These are phyloP conservation scores for Drosophila fungiperda DNA, from an alignment of 2,888 invertebrate species.

Conservation along the genomic window DNA sequence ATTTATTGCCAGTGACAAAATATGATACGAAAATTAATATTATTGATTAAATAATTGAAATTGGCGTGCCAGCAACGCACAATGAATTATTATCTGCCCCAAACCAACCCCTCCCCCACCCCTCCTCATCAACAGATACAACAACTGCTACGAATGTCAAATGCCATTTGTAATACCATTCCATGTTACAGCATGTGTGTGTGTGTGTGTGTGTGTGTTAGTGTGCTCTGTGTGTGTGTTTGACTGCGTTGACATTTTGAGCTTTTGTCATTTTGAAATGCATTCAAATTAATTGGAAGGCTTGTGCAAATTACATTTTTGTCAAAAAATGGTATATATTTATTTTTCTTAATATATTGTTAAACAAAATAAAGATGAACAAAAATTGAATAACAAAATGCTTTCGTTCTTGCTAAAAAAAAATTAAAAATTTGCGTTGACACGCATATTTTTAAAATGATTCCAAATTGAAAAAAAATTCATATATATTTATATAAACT, in stretches of 20 bases:
- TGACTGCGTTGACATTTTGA: constrained; percentile 56
- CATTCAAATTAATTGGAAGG: constrained; percentile 34
- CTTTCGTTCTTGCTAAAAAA: not conserved
- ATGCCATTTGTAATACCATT: constrained; percentile 51
- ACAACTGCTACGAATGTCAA: constrained; percentile 40
- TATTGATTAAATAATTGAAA: constrained; percentile 86
- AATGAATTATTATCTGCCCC: constrained; percentile 72
- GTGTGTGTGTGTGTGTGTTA: not conserved
- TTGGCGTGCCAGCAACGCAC: constrained; percentile 79
- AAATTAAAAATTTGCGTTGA: not conserved
- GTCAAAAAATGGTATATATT: not conserved
- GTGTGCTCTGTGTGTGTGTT: not conserved
- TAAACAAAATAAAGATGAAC: not conserved
- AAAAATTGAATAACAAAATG: not conserved
- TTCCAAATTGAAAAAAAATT: not conserved
- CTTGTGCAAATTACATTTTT: constrained; percentile 5
- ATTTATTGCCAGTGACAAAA: constrained; percentile 85
- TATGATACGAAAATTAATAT: constrained; percentile 85
- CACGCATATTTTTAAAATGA: not conserved
- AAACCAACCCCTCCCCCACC: not conserved
- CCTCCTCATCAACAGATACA: constrained; percentile 5
- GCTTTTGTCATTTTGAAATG: constrained; percentile 55
- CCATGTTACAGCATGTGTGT: constrained; percentile 4
- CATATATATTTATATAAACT: not conserved
- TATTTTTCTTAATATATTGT: not conserved